Evolutionary conservation across 2,797 vertebrate species (phyloP).

Genomic region (Pseudopleuronectes americanus): DNA sequence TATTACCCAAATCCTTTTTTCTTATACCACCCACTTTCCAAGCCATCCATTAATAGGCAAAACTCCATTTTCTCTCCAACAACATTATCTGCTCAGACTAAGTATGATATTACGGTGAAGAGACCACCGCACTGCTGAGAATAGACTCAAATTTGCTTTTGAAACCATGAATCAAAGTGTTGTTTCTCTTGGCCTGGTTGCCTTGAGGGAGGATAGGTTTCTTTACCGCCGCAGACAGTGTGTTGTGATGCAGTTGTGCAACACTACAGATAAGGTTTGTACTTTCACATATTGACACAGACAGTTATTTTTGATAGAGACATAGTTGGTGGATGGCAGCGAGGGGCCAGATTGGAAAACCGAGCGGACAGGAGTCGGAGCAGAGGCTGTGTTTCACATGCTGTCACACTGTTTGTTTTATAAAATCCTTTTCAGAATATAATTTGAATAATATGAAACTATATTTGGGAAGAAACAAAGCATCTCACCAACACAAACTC

Average conservation of each 20-base stretch:
- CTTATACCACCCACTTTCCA: conserved; percentile 54
- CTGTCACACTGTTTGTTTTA: conserved; percentile 1
- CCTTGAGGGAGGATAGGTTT: conserved; percentile 26
- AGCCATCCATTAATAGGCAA: conserved; percentile 67
- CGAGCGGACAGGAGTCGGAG: conserved; percentile 35
- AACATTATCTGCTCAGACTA: conserved; percentile 63
- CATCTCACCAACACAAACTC: background rate
- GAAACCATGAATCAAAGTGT: conserved; percentile 57
- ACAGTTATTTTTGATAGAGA: background rate
- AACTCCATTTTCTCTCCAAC: conserved; percentile 54
- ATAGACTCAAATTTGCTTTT: conserved; percentile 57
- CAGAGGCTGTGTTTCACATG: conserved; percentile 27
- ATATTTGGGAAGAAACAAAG: background rate
- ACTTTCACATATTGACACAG: conserved; percentile 15
- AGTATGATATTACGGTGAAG: conserved; percentile 69
- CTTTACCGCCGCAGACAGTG: background rate
- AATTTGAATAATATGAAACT: conserved; percentile 1
- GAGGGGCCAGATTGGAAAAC: conserved; percentile 58
- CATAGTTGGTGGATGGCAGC: conserved; percentile 14
- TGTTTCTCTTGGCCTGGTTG: conserved; percentile 60
- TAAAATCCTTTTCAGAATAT: conserved; percentile 13
- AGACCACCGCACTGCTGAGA: conserved; percentile 50
- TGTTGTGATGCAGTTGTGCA: conserved; percentile 20
- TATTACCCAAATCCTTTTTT: conserved; percentile 53
- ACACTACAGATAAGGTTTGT: conserved; percentile 16